Conservation (phyloP, 2,113 vertebrate genomes). For the Nesoenas mayeri region DNA sequence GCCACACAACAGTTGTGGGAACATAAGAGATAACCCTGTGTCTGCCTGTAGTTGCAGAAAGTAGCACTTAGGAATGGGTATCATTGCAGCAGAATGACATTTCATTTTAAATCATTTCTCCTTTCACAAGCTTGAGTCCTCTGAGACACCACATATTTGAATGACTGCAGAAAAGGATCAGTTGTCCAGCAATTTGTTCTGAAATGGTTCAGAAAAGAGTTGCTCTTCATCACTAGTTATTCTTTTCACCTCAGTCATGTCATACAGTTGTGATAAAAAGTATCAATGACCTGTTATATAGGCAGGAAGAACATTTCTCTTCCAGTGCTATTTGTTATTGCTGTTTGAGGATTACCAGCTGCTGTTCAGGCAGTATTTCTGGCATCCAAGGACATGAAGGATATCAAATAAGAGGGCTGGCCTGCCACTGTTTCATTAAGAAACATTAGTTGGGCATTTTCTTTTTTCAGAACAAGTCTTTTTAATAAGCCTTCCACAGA, state of each 20-base stretch:
- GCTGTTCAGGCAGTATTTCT: background rate
- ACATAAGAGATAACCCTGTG: background rate
- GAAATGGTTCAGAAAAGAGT: background rate
- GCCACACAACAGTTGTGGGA: background rate
- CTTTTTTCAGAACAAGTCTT: background rate
- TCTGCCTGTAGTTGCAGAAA: background rate
- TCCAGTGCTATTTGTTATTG: background rate
- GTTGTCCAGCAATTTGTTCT: background rate
- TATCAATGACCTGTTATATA: background rate
- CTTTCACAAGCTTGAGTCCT: background rate
- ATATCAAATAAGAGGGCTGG: background rate
- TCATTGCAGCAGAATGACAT: background rate
- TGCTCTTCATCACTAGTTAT: background rate
- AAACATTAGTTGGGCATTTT: background rate
- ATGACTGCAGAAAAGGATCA: background rate
- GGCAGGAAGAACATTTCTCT: background rate
- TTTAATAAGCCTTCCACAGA: background rate
- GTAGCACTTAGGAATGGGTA: background rate
- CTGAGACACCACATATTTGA: background rate
- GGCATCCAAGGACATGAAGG: background rate
- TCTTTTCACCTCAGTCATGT: background rate
- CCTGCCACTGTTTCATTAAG: background rate
- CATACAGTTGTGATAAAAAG: background rate
- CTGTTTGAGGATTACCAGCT: background rate
- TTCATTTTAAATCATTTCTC: accelerated